A percentile compares a stretch with the other conserved stretches of the same genome.
Evolutionary conservation across 2,113 vertebrate species (phyloP).

Genomic region (Aythya baeri): DNA sequence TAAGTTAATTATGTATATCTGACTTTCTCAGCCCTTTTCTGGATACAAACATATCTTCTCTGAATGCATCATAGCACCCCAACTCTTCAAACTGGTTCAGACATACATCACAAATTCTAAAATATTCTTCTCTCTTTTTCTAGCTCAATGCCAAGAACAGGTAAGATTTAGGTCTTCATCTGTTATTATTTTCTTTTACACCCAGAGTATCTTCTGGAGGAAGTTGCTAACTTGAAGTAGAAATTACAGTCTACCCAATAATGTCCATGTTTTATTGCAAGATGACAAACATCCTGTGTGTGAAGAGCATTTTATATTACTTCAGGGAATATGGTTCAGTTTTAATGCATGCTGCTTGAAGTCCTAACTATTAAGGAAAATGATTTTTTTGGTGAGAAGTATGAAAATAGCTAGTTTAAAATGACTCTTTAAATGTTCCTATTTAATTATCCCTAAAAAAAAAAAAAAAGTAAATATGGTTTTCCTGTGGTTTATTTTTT

Average conservation of each 20-base stretch:
- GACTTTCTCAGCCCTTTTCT: neutral
- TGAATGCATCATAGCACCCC: neutral
- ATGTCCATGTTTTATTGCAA: neutral
- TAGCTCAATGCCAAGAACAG: neutral
- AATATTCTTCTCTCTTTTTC: neutral
- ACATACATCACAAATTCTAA: neutral
- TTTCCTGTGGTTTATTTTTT: neutral
- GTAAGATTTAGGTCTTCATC: neutral
- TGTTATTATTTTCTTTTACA: rapidly evolving
- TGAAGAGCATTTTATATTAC: neutral
- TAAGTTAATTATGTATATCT: neutral
- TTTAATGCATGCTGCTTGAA: neutral
- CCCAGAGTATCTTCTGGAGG: neutral
- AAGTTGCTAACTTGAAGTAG: neutral
- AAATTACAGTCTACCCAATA: neutral
- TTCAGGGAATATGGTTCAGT: neutral
- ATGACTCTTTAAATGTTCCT: neutral
- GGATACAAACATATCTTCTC: neutral
- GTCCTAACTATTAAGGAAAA: neutral
- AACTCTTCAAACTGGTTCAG: neutral
- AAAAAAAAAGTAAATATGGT: neutral
- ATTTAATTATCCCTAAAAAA: neutral
- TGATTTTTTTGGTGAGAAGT: neutral
- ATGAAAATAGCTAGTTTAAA: neutral
- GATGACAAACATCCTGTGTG: neutral